Evolutionary conservation across 2,113 vertebrate genomes (phyloP), one percentile per base, ranked within the genome.

Genomic region (Condylura cristata): DNA sequence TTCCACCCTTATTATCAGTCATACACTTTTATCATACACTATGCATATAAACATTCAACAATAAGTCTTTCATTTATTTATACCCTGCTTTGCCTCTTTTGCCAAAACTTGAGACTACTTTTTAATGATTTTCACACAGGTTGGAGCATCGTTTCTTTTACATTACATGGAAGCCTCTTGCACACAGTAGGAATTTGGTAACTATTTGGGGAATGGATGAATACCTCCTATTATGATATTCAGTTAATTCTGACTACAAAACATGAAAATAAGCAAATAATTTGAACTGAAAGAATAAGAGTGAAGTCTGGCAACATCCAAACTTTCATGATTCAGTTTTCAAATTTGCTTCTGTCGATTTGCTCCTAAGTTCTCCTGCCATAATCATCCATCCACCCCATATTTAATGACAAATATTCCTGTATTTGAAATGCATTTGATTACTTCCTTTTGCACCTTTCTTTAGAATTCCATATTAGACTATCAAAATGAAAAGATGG

Each of bases 101-200:
- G 76, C 44, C 72, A 95, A 96, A 94, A 87, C 74, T 68, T 83
- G 46, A 79, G 48, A 70, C 76, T 53, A n/a, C 74, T 96, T 94
- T 81, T 83, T 72, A 79, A 75, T 86, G 68, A 70, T 51, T 24
- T 60, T 65, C 80, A 56, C 51, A 92, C 79, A 58, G 65, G 48
- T 83, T 12, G 9, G 63, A 89, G 66, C 34, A 89, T 75, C 44
- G 74, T 18, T 94, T 90, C 53, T 91, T 75, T 75, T 70, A 68
- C 26, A 53, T 82, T 83, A 74, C 78, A 79, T 82, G n/a, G 22
- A 41, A 95, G 18, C 14, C 11, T 56, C 71, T 80, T 81, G 18
- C n/a, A 84, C 34, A 24, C 30, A 85, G 56, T 46, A 86, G 22
- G 24, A 76, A 90, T 81, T 75, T 88, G n/a, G 32, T 71, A 87